Base-by-base conservation (phyloP, 2,797 vertebrate genomes). In the Poecilia wingei region DNA sequence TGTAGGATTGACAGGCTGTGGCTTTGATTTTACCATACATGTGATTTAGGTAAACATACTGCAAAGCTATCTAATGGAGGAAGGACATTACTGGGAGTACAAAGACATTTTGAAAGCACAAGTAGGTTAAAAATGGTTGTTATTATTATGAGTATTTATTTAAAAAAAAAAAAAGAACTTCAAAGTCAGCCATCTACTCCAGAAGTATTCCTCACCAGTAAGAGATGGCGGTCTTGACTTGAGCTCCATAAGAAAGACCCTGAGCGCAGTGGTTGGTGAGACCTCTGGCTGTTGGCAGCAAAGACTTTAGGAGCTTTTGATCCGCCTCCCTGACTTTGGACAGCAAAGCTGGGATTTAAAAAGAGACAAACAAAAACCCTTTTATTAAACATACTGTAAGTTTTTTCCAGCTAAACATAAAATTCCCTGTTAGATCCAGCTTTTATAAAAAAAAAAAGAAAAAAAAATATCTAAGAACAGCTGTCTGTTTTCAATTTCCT, bases 191-290 rank as follows among this genome's bases (percentile, higher is more conserved):
- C 36, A 36, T 76, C 4, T 28, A 12, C 55, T 81, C 72, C n/a
- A 46, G 4, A 87, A 83, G 59, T 79, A 33, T 20, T 1, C 70
- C 93, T 94, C 86, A 97, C 96, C 96, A 97, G 89, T 95, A 88
- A n/a, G 85, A 87, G 57, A 97, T 92, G 28, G 94, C 81, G 0
- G 84, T 91, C 86, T 96, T 95, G 73, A 95, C 93, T 75, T 95
- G 92, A 0, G 82, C 86, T 25, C 91, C 89, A 31, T 92, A 94
- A 49, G 92, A 86, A 53, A 96, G 88, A 39, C 93, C 92, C 46
- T 94, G 87, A 20, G 86, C 80, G 59, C 94, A 94, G n/a, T 83
- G 88, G 20, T 95, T 84, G 1, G 87, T 88, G 77, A 96, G 92
- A 57, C 68, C 71, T 86, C 86, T 84, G 43, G 95, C 93, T 78